Conservation (phyloP, 2,113 vertebrate species). For the Callipepla squamata region DNA sequence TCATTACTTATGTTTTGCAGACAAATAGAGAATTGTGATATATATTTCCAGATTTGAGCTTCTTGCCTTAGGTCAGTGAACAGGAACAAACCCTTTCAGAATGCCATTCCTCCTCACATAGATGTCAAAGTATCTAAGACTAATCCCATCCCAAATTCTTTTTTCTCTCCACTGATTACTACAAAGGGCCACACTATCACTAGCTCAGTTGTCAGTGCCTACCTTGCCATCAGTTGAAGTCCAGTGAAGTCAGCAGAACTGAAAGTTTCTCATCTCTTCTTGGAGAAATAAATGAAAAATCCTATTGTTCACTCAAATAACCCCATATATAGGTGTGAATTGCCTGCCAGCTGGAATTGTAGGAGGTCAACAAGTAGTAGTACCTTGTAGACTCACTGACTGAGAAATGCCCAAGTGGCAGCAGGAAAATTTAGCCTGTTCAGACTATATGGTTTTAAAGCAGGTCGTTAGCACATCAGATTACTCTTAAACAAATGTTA, state of each 20-base stretch:
- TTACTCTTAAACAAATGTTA: neutral
- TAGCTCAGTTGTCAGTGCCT: neutral
- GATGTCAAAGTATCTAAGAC: neutral
- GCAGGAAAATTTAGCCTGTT: neutral
- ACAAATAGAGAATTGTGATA: neutral
- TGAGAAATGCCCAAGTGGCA: neutral
- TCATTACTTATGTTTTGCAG: rapidly evolving
- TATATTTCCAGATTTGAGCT: neutral
- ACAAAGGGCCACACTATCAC: neutral
- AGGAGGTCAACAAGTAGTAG: neutral
- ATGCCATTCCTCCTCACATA: neutral
- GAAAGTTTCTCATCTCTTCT: neutral
- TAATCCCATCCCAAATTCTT: neutral
- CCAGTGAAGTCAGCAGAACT: neutral
- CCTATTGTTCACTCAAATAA: neutral
- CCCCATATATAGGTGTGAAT: neutral
- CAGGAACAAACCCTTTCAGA: neutral
- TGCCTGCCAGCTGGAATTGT: neutral
- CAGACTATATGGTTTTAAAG: neutral
- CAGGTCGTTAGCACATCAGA: rapidly evolving
- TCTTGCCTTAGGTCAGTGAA: neutral
- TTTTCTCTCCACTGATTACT: neutral
- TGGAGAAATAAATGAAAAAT: neutral
- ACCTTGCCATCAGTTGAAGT: neutral
- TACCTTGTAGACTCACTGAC: neutral